A percentile compares a stretch with the other conserved stretches of the same genome.
phyloP scores from a whole-genome alignment of 2,113 vertebrate species.

The Baryphthengus martii region DNA sequence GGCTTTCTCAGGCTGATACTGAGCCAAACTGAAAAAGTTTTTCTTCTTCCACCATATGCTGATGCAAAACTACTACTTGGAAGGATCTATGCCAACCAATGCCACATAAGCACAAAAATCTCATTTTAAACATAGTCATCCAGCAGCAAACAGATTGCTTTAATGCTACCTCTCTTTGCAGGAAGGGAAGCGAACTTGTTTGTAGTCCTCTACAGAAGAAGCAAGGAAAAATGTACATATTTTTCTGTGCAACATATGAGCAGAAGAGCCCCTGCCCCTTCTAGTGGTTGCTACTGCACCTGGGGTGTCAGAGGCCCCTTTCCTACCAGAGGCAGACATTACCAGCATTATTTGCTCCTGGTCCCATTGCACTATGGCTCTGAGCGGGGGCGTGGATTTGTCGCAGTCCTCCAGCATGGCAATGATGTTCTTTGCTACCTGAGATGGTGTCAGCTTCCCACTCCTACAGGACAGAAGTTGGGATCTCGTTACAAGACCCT shows the following conservation, averaged over 20 bases:
- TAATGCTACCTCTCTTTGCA: background rate
- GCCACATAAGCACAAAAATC: background rate
- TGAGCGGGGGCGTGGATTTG: constrained; percentile 1
- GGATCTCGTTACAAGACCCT: background rate
- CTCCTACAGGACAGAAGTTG: constrained; percentile 37
- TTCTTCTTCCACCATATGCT: background rate
- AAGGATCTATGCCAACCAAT: background rate
- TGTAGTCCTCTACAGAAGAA: background rate
- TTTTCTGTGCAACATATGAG: background rate
- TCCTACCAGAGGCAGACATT: background rate
- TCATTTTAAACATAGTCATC: background rate
- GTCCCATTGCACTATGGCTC: constrained; percentile 68
- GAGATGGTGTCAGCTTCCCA: constrained; percentile 48
- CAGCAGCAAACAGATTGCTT: background rate
- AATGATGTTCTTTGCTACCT: constrained; percentile 67
- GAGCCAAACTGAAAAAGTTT: background rate
- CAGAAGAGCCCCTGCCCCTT: background rate
- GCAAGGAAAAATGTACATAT: background rate
- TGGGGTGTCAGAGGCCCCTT: background rate
- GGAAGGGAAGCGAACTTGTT: background rate
- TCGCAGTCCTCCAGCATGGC: constrained; percentile 46
- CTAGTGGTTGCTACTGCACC: background rate
- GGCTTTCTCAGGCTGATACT: background rate
- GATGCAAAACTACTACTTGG: background rate
- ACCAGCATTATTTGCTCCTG: constrained; percentile 62